These are phyloP conservation scores for Ptilorrhoa leucosticta DNA, from an alignment of 2,113 vertebrate genomes.

Conservation along the genomic window DNA sequence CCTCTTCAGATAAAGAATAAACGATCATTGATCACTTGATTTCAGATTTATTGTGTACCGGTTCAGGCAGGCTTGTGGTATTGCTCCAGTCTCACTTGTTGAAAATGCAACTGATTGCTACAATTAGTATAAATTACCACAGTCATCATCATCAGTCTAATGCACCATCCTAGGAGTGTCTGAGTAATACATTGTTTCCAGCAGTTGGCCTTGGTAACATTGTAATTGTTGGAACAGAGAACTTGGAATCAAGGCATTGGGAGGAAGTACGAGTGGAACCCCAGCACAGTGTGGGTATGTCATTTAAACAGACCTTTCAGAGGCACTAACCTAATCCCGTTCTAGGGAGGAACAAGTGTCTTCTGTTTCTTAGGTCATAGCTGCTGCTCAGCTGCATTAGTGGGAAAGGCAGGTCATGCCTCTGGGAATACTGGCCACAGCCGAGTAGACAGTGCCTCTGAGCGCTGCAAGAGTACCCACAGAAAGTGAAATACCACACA, in stretches of 20 bases:
- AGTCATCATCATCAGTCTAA: not conserved
- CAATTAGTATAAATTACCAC: not conserved
- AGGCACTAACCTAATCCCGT: not conserved
- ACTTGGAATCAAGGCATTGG: not conserved
- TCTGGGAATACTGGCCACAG: not conserved
- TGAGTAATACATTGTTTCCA: not conserved
- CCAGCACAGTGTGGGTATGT: not conserved
- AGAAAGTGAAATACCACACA: not conserved
- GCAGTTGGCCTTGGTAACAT: not conserved
- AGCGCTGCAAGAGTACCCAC: not conserved
- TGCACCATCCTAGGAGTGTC: not conserved
- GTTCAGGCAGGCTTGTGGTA: not conserved
- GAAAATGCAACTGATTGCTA: not conserved
- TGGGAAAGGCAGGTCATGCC: not conserved
- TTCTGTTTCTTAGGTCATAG: not conserved
- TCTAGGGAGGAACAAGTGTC: not conserved
- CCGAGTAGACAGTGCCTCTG: not conserved
- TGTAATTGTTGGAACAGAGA: not conserved
- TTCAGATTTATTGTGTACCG: not conserved
- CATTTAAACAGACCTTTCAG: not conserved
- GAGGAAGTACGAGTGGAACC: not conserved
- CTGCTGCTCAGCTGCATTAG: not conserved
- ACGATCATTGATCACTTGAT: not conserved
- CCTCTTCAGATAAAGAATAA: not conserved
- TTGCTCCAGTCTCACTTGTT: not conserved